A percentile compares a stretch with the other conserved stretches of the same genome.
These are phyloP conservation scores for Pammene fasciana DNA, from an alignment of 2,888 invertebrate genomes.

Conservation along the genomic window DNA sequence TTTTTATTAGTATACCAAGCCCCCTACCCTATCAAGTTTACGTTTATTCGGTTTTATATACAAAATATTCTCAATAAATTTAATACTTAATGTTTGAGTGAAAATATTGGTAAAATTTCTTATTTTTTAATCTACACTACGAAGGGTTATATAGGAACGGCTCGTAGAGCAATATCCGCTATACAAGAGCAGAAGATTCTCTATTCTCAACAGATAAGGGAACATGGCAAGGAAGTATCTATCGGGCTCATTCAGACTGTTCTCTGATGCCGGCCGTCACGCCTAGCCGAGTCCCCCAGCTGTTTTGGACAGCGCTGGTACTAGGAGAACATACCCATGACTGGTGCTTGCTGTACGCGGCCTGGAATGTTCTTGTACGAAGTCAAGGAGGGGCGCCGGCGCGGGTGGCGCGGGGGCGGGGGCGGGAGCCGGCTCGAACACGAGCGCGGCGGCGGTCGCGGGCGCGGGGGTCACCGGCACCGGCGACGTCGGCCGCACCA, in stretches of 20 bases:
- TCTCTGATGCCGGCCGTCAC: constrained; percentile 28
- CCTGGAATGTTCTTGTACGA: constrained; percentile 82
- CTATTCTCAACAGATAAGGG: no score
- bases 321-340: constrained; percentile 77
- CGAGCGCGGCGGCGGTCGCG: constrained; percentile 43
- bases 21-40: no score
- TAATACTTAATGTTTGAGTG: no score
- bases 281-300: constrained; percentile 64
- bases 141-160: no score
- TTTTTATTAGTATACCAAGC: no score
- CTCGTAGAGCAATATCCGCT: neutral
- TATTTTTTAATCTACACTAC: no score
- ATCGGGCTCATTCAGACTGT: neutral
- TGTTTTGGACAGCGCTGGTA: constrained; percentile 69
- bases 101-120: no score
- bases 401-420: constrained; percentile 51
- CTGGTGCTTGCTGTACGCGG: constrained; percentile 75
- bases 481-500: constrained; percentile 58
- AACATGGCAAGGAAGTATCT: neutral
- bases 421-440: constrained; percentile 43
- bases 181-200: neutral
- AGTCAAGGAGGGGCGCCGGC: constrained; percentile 70
- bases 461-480: constrained; percentile 49
- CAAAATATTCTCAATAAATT: no score
- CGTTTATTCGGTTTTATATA: no score